phyloP scores from a whole-genome alignment of 2,113 vertebrate species.

The Hemichromis elongatus region DNA sequence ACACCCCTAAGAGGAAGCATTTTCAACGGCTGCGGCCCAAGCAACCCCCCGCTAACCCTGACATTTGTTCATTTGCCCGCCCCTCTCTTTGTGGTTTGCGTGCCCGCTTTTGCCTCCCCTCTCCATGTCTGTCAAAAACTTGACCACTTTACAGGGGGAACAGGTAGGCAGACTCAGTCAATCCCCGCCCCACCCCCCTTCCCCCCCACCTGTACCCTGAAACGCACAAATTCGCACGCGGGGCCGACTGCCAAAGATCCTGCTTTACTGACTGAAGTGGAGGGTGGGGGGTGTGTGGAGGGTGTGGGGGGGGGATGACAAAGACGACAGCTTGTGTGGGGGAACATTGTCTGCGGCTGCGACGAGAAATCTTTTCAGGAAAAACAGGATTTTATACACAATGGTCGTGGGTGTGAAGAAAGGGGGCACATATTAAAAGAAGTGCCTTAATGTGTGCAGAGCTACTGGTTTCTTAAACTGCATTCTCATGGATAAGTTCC shows the following conservation, averaged over 20 bases:
- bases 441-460: slow-evolving; percentile 67
- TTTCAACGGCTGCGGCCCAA: slow-evolving; percentile 49
- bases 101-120: neutral
- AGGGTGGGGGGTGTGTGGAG: neutral
- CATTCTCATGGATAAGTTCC: slow-evolving; percentile 70
- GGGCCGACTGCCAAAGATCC: slow-evolving; percentile 69
- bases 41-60: slow-evolving; percentile 57
- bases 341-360: slow-evolving; percentile 76
- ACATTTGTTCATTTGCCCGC: slow-evolving; percentile 64
- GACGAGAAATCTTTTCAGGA: slow-evolving; percentile 77
- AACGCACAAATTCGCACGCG: slow-evolving; percentile 34
- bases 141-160: slow-evolving; percentile 64
- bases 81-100: slow-evolving; percentile 29
- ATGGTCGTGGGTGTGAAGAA: slow-evolving; percentile 77
- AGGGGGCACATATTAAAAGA: slow-evolving; percentile 75
- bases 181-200: slow-evolving; percentile 40
- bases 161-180: slow-evolving; percentile 64
- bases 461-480: slow-evolving; percentile 67
- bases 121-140: slow-evolving; percentile 60
- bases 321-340: slow-evolving; percentile 78
- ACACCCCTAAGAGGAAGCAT: slow-evolving; percentile 64
- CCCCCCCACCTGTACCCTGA: slow-evolving; percentile 65
- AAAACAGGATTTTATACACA: slow-evolving; percentile 78
- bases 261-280: slow-evolving; percentile 66
- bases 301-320: slow-evolving; percentile 54